These are phyloP conservation scores for Promerops cafer DNA, from an alignment of 2,113 vertebrate genomes.

Conservation along the genomic window DNA sequence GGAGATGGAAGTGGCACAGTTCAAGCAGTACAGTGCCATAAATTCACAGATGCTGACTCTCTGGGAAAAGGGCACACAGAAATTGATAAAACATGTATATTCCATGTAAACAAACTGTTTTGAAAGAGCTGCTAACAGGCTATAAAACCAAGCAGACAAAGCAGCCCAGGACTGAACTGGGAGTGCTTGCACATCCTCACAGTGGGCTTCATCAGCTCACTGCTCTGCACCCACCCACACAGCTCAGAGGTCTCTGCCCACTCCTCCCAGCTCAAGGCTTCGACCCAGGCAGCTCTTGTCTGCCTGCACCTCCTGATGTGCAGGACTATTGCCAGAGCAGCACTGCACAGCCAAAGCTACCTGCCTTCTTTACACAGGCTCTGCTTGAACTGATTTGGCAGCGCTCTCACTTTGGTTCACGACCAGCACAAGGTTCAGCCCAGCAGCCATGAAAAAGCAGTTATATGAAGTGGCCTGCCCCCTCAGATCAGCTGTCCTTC, in stretches of 20 bases:
- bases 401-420: neutral
- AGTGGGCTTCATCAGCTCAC: neutral
- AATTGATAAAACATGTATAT: accelerated
- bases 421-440: neutral
- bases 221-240: neutral
- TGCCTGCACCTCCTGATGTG: neutral
- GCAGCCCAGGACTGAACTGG: neutral
- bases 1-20: neutral
- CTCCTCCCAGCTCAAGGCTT: neutral
- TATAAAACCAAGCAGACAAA: neutral
- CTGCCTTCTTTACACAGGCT: neutral
- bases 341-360: neutral
- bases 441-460: neutral
- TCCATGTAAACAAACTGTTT: neutral
- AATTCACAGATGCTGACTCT: neutral
- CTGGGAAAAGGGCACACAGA: neutral
- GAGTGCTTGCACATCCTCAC: neutral
- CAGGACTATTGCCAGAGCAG: neutral
- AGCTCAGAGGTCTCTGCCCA: neutral
- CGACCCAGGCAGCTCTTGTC: accelerated
- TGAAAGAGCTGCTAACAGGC: neutral
- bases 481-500: neutral
- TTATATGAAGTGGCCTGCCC: neutral
- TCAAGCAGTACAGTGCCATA: neutral
- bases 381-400: neutral